Conservation (phyloP, 2,113 vertebrate genomes). For the Ctenomys sociabilis region DNA sequence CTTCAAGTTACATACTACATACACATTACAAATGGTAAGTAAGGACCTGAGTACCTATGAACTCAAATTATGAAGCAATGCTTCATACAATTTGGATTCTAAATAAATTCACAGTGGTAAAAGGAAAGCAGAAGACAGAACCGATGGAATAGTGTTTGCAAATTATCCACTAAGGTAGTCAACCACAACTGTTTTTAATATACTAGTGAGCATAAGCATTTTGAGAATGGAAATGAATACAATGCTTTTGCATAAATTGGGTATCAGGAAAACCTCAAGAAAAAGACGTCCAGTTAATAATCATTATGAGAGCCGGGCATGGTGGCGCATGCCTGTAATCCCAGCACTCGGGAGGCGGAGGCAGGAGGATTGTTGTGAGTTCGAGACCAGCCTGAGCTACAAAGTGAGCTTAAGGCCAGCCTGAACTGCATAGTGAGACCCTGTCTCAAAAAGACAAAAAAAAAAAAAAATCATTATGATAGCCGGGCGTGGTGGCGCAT, state of each 20-base stretch:
- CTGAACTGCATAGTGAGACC: no score
- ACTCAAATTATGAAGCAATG: conserved; percentile 37
- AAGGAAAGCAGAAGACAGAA: conserved; percentile 56
- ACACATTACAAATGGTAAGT: conserved; percentile 54
- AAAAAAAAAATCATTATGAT: no score
- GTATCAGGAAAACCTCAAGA: conserved; percentile 45
- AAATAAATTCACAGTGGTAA: conserved; percentile 61
- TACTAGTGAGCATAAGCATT: conserved; percentile 41
- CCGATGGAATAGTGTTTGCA: conserved; percentile 55
- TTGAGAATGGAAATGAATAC: conserved; percentile 48
- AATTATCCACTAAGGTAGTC: conserved; percentile 61
- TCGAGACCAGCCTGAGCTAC: no score
- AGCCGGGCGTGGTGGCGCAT: no score
- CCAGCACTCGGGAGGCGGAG: no score
- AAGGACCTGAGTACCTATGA: conserved; percentile 46
- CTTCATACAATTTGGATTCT: conserved; percentile 38
- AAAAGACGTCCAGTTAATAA: conserved; percentile 60
- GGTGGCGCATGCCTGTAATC: no score
- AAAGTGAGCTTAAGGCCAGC: no score
- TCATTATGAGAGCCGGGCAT: no score
- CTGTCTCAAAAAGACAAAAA: no score
- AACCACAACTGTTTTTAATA: conserved; percentile 59
- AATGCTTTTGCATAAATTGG: conserved; percentile 11
- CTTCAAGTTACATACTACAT: conserved; percentile 25
- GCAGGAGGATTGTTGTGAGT: no score